Conservation (phyloP, 2,888 invertebrate genomes). For the Epirrhoe alternata region DNA sequence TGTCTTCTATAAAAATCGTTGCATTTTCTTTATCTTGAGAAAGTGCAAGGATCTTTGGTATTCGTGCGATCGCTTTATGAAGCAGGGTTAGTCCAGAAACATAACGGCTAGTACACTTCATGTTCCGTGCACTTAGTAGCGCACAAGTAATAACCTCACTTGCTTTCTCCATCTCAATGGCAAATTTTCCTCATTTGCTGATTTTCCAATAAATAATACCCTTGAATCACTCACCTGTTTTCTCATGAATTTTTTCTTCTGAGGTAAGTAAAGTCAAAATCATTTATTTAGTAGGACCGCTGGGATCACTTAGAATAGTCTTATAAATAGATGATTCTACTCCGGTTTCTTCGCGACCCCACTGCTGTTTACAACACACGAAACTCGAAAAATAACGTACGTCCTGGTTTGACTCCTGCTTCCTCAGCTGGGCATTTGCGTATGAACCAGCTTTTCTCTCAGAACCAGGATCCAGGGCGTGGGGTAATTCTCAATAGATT, state of each 20-base stretch:
- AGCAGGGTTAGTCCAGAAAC: constrained; percentile 35
- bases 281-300: too few relatives aligned
- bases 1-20: constrained; percentile 51
- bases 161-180: too few relatives aligned
- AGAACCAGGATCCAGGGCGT: constrained; percentile 19
- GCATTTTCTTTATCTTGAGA: constrained; percentile 54
- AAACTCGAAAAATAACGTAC: too few relatives aligned
- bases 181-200: neutral
- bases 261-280: too few relatives aligned
- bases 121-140: neutral
- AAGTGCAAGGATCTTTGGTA: constrained; percentile 58
- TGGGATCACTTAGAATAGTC: too few relatives aligned
- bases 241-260: too few relatives aligned
- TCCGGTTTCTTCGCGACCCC: too few relatives aligned
- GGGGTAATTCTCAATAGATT: constrained; percentile 72
- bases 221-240: too few relatives aligned
- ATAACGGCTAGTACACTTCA: constrained; percentile 8
- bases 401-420: neutral
- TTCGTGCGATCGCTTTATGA: constrained; percentile 66
- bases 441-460: constrained; percentile 5
- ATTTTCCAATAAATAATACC: too few relatives aligned
- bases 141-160: too few relatives aligned
- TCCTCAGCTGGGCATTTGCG: neutral
- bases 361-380: neutral
- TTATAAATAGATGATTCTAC: too few relatives aligned